Percentiles rank a stretch among this genome's conserved stretches.
These are phyloP conservation scores for Labeo catla DNA, from an alignment of 2,113 vertebrate genomes.

Conservation along the genomic window DNA sequence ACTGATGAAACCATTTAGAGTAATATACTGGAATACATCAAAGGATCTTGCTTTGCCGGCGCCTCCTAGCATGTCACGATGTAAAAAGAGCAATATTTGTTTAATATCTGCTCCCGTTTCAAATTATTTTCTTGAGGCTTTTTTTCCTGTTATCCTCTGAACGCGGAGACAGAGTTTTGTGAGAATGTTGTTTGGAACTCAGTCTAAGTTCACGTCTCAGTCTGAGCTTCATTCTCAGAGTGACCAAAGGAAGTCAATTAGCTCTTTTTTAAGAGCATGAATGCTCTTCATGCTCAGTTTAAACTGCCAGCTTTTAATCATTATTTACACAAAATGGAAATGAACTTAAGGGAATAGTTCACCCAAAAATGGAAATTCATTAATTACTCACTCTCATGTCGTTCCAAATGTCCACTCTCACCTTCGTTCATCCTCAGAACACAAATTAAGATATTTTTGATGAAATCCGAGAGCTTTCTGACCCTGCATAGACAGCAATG, in stretches of 20 bases:
- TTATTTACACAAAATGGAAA: slow-evolving; percentile 58
- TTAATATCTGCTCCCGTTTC: slow-evolving; percentile 50
- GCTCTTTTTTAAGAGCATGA: slow-evolving; percentile 55
- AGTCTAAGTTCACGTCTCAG: neutral
- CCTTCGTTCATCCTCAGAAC: too few relatives aligned
- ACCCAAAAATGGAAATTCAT: too few relatives aligned
- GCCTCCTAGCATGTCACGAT: slow-evolving; percentile 66
- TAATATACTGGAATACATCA: slow-evolving; percentile 77
- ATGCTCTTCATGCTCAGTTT: slow-evolving; percentile 36
- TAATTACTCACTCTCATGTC: too few relatives aligned
- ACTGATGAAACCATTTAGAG: slow-evolving; percentile 78
- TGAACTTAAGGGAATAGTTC: neutral
- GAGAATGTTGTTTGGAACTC: slow-evolving; percentile 11
- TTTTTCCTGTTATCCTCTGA: slow-evolving; percentile 16
- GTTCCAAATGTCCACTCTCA: too few relatives aligned
- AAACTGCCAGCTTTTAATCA: slow-evolving; percentile 51
- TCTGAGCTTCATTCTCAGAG: neutral
- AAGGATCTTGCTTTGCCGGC: slow-evolving; percentile 68
- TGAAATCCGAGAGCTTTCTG: too few relatives aligned
- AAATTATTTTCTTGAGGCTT: slow-evolving; percentile 48
- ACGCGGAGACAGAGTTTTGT: slow-evolving; percentile 2
- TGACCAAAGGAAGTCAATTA: slow-evolving; percentile 53
- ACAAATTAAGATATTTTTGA: too few relatives aligned
- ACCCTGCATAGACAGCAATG: too few relatives aligned
- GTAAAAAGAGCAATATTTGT: slow-evolving; percentile 60